These are phyloP conservation scores for Stramonita haemastoma DNA, from an alignment of 2,888 invertebrate species.

Conservation along the genomic window DNA sequence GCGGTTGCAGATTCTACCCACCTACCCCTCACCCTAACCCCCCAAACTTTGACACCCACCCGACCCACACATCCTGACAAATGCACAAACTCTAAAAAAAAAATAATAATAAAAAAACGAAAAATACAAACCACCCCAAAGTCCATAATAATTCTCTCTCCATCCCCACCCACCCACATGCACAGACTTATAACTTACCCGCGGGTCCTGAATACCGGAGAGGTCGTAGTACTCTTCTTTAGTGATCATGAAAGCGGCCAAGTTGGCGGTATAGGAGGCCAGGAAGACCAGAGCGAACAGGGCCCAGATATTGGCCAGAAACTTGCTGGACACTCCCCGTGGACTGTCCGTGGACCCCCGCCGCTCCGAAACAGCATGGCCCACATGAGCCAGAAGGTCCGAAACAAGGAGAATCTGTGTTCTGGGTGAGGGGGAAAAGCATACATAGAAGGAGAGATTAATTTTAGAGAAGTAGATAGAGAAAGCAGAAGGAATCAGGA, in stretches of 20 bases:
- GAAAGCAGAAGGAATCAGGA: too few relatives aligned
- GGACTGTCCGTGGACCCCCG: conserved; percentile 98
- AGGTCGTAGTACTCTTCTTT: conserved; percentile 96
- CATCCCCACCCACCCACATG: not conserved
- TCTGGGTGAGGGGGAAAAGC: too few relatives aligned
- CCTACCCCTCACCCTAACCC: too few relatives aligned
- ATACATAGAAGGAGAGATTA: too few relatives aligned
- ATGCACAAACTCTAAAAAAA: too few relatives aligned
- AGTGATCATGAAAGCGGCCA: conserved; percentile 99
- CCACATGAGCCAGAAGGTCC: conserved; percentile 99
- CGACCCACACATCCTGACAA: too few relatives aligned
- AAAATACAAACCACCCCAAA: too few relatives aligned
- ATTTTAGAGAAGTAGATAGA: too few relatives aligned
- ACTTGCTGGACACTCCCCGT: conserved; percentile 92
- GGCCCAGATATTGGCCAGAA: conserved; percentile 77
- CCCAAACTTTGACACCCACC: too few relatives aligned
- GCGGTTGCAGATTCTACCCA: too few relatives aligned
- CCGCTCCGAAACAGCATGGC: conserved; percentile 98
- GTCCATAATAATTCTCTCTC: not conserved
- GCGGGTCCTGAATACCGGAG: conserved; percentile 88
- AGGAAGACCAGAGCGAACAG: conserved; percentile 97
- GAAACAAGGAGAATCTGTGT: conserved; percentile 83
- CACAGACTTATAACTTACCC: conserved; percentile 75
- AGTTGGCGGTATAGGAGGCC: conserved; percentile 99
- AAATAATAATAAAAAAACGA: too few relatives aligned